phyloP scores from a whole-genome alignment of 2,113 vertebrate genomes.

The Anguilla rostrata region DNA sequence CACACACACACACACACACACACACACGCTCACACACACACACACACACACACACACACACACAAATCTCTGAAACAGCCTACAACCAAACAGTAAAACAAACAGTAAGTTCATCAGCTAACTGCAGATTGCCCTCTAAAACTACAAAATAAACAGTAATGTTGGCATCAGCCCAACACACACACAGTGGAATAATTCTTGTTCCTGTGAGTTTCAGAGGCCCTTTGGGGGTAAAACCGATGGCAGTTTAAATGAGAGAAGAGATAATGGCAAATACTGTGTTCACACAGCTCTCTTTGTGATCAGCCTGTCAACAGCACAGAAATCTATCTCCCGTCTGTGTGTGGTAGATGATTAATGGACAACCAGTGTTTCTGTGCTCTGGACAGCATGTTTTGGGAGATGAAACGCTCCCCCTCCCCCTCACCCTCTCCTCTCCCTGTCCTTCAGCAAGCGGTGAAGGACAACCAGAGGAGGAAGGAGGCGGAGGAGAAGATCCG shows the following conservation, averaged over 20 bases:
- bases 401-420: not conserved
- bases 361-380: not conserved
- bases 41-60: not conserved
- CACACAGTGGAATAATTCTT: not conserved
- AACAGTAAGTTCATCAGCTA: no score
- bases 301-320: not conserved
- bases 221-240: not conserved
- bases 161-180: not conserved
- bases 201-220: not conserved
- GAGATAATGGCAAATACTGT: not conserved
- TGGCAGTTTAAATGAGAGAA: not conserved
- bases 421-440: not conserved
- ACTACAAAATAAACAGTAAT: not conserved
- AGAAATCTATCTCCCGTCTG: not conserved
- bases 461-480: slow-evolving; percentile 75
- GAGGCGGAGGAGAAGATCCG: slow-evolving; percentile 81
- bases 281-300: not conserved
- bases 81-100: no score
- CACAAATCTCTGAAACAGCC: no score
- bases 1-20: not conserved
- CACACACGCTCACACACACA: not conserved
- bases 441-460: slow-evolving; percentile 75
- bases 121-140: not conserved
- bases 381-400: not conserved
- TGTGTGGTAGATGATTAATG: not conserved